These are phyloP conservation scores for Zapus hudsonius DNA, from an alignment of 2,113 vertebrate genomes.

Conservation along the genomic window DNA sequence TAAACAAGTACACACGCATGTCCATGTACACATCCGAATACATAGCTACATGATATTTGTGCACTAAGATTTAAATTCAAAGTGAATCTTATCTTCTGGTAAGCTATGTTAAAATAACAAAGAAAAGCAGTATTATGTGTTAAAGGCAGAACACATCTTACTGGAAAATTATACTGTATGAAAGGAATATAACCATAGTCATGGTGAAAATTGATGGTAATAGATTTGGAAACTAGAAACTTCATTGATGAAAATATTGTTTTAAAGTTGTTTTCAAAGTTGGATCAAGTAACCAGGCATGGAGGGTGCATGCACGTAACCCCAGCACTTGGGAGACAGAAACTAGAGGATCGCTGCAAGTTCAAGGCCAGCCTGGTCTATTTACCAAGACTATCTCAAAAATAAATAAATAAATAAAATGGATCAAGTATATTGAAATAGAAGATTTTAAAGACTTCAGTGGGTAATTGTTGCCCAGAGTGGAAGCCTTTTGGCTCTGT, in stretches of 20 bases:
- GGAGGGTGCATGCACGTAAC: background rate
- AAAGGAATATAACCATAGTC: background rate
- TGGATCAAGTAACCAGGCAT: background rate
- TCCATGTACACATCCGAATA: background rate
- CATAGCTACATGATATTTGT: background rate
- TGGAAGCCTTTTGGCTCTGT: background rate
- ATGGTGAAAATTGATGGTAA: background rate
- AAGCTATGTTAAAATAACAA: background rate
- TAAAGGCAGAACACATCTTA: background rate
- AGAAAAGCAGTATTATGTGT: background rate
- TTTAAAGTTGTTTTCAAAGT: background rate
- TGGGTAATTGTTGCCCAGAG: background rate
- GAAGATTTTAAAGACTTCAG: background rate
- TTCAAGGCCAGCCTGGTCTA: background rate
- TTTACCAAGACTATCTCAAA: background rate
- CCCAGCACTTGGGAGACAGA: background rate
- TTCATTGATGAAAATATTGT: background rate
- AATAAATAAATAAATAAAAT: background rate
- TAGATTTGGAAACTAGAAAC: background rate
- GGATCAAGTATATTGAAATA: background rate
- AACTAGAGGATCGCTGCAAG: background rate
- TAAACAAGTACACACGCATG: background rate
- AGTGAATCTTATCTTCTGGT: conserved; percentile 1
- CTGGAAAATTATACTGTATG: background rate
- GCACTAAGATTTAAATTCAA: conserved; percentile 16